Evolutionary conservation across 2,797 vertebrate genomes (phyloP).

Genomic region (Hydrophis major): DNA sequence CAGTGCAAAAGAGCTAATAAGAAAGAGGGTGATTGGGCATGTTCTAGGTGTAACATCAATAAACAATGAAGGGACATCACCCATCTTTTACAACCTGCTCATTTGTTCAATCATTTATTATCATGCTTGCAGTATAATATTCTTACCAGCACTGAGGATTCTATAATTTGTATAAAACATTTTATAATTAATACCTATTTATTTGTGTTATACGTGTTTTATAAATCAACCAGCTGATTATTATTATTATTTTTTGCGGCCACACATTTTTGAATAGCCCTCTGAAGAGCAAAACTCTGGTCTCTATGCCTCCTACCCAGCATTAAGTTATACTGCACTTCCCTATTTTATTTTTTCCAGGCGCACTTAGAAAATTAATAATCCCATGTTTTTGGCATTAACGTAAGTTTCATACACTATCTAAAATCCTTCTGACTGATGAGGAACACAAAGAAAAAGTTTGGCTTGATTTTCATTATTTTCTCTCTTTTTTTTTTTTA

Average conservation of each 20-base stretch:
- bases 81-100: background rate
- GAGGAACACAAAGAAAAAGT: background rate
- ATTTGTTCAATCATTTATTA: background rate
- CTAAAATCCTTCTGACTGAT: slow-evolving; percentile 7
- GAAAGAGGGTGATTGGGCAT: background rate
- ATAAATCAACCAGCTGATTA: background rate
- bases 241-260: background rate
- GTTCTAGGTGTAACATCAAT: background rate
- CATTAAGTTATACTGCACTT: background rate
- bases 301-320: background rate
- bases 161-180: background rate
- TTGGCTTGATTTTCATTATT: background rate
- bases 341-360: background rate
- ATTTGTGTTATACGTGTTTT: background rate
- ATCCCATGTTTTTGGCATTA: background rate
- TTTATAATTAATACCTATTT: background rate
- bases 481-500: background rate
- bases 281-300: background rate
- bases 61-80: background rate
- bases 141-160: background rate
- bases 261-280: background rate
- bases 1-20: background rate
- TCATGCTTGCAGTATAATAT: background rate
- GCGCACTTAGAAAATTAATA: background rate
- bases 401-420: background rate